Conservation (phyloP, 2,113 vertebrate species). For the Chaetodon trifascialis region DNA sequence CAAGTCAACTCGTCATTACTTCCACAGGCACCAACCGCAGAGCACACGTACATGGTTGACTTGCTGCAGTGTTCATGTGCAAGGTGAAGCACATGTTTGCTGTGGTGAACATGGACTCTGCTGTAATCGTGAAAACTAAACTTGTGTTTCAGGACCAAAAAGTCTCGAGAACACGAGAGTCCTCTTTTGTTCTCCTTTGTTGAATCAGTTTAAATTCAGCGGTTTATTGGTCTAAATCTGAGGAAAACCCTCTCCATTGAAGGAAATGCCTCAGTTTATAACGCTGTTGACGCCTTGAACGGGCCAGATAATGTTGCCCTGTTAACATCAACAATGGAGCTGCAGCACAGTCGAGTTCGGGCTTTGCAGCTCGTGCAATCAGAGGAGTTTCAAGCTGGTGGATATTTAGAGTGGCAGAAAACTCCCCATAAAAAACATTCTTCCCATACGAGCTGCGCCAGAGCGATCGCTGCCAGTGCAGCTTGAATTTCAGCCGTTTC, state of each 20-base stretch:
- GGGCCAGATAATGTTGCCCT: conserved; percentile 47
- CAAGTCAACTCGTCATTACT: neutral
- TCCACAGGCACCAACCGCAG: neutral
- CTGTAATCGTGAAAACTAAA: neutral
- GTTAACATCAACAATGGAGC: conserved; percentile 57
- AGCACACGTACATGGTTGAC: neutral
- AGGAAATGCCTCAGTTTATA: conserved; percentile 71
- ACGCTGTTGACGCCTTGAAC: conserved; percentile 53
- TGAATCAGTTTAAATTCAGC: conserved; percentile 32
- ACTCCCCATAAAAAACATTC: conserved; percentile 59
- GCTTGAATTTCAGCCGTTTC: conserved; percentile 74
- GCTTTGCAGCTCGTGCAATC: conserved; percentile 42
- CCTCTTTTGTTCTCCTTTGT: conserved; percentile 5
- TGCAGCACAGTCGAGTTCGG: conserved; percentile 33
- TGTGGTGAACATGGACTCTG: too few species aligned
- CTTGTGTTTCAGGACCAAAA: neutral
- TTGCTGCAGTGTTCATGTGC: too few species aligned
- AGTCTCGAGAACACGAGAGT: conserved; percentile 1
- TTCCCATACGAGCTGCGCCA: conserved; percentile 57
- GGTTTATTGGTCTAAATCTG: conserved; percentile 52
- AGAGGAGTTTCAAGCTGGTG: conserved; percentile 55
- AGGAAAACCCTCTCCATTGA: conserved; percentile 51
- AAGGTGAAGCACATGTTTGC: neutral
- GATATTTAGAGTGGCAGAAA: conserved; percentile 69
- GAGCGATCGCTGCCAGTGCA: conserved; percentile 61